Conservation (phyloP, 2,888 invertebrate species). For the Masnerella sp. region DNA sequence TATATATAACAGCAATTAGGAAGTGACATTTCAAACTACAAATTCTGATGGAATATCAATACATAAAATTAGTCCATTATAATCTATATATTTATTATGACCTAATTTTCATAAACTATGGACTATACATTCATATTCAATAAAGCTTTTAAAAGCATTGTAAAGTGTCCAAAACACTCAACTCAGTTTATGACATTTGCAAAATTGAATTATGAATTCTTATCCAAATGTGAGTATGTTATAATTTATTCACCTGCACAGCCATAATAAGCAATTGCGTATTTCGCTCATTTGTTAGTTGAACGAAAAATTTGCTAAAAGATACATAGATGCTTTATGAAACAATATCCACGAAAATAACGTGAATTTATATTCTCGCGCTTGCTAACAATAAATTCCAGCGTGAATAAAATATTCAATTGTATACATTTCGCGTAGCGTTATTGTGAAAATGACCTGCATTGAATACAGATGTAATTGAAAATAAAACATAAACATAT, state of each 20-base stretch:
- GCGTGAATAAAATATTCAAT: constrained; percentile 11
- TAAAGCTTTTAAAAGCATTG: background rate
- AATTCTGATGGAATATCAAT: background rate
- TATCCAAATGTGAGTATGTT: background rate
- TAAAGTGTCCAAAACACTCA: background rate
- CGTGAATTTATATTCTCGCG: constrained; percentile 2
- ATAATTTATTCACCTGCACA: background rate
- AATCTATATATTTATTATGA: constrained; percentile 8
- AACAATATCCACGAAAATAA: constrained; percentile 12
- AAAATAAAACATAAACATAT: constrained; percentile 25
- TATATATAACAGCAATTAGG: constrained; percentile 3
- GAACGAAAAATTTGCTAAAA: constrained; percentile 1
- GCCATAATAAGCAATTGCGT: constrained; percentile 2
- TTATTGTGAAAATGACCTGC: constrained; percentile 7
- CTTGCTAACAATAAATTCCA: constrained; percentile 4
- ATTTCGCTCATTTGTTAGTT: background rate
- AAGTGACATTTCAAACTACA: background rate
- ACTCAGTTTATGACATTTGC: background rate
- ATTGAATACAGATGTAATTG: constrained; percentile 10
- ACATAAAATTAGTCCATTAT: background rate
- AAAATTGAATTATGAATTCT: background rate
- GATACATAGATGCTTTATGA: constrained; percentile 3
- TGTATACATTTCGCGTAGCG: background rate
- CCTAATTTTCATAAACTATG: constrained; percentile 1
- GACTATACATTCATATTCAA: background rate